Evolutionary conservation across 2,888 invertebrate genomes (phyloP), one percentile per base, ranked within the genome.

Genomic region (Lasioglossum marginatum): DNA sequence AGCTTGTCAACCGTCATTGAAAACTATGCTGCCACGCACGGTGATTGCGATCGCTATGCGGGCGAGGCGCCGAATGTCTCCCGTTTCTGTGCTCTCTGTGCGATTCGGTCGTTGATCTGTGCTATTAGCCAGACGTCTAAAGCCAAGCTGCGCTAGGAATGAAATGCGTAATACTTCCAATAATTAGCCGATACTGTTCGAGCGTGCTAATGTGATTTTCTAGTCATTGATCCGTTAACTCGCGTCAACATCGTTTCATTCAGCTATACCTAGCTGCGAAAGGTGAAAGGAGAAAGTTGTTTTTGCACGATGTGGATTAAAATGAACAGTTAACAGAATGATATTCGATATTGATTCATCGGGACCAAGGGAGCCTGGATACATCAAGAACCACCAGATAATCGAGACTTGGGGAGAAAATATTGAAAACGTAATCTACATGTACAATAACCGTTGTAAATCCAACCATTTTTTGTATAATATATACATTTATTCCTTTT

Each of bases 1-100:
- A 82, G 87, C 83, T 82, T 82, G 90, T 89, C 91, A 85, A 73
- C 77, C 77, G 76, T 85, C 86, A 84, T 87, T 57, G 91, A 90
- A 91, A 91, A 89, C 85, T 89, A 76, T 63, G 80, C 73, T 76
- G 66, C 66, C 31, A 48, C 23, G n/a, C 23, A 48, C 23, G 37
- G 71, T 81, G 91, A 91, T 86, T 68, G 81, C 40, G 77, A 40
- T 45, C 74, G 77, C 83, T 43, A 66, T 31, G 43, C 27, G 14
- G 57, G 79, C 31, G 63, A 31, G 63, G 63, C 43, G 66, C 23
- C n/a, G 66, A 66, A 48, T n/a, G 43, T 52, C 37, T 34, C 48
- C 43, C 70, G n/a, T 70, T 40, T 40, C 70, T 43, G 48, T 23
- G 40, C 40, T 23, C 37, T 68, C 31, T 12, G 68, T 34, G 37